Conservation (phyloP, 2,888 invertebrate genomes). For the Caenorhabditis sp. region DNA sequence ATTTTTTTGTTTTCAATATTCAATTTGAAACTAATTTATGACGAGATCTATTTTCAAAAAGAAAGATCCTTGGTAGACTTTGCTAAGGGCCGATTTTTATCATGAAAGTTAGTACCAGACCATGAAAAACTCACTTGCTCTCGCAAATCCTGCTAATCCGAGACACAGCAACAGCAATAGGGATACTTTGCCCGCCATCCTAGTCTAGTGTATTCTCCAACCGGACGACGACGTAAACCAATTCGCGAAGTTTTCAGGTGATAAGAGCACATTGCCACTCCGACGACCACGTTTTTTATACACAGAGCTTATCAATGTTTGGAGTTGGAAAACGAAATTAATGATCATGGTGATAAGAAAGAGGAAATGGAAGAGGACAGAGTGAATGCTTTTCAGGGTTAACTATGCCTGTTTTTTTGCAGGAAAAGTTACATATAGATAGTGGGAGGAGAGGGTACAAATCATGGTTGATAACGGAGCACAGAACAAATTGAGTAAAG, state of each 20-base stretch:
- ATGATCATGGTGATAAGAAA: constrained; percentile 9
- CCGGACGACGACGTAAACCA: constrained; percentile 11
- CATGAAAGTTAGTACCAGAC: no score
- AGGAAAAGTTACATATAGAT: constrained; percentile 13
- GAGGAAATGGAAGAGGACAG: not conserved
- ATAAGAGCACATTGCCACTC: not conserved
- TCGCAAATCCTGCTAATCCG: constrained; percentile 5
- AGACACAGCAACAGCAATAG: not conserved
- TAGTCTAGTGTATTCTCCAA: constrained; percentile 47
- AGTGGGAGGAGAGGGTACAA: constrained; percentile 24
- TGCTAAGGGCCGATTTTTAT: no score
- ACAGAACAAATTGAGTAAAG: not conserved
- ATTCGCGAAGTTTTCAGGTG: constrained; percentile 13
- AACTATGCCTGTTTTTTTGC: constrained; percentile 47
- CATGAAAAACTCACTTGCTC: constrained; percentile 26
- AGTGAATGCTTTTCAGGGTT: not conserved
- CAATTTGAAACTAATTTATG: no score
- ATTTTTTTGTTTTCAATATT: no score
- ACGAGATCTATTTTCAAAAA: no score
- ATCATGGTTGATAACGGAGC: constrained; percentile 24
- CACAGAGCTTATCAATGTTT: constrained; percentile 23
- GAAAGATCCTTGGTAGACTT: no score
- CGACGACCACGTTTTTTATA: constrained; percentile 54
- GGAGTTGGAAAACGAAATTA: not conserved
- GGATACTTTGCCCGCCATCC: constrained; percentile 8